phyloP scores from a whole-genome alignment of 2,113 vertebrate genomes.

The Noctilio leporinus region DNA sequence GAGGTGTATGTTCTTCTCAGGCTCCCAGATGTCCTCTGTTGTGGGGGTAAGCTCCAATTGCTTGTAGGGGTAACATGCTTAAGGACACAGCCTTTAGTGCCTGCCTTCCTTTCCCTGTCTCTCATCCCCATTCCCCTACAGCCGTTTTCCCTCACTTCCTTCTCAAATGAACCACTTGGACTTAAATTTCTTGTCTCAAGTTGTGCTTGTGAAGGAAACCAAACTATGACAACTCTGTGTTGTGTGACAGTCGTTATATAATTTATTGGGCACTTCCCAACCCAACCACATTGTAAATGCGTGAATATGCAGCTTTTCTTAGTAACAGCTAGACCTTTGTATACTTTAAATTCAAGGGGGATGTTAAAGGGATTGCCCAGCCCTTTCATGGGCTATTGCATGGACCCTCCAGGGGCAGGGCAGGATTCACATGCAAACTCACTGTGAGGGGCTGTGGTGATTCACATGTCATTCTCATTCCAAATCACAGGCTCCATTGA shows the following conservation, averaged over 20 bases:
- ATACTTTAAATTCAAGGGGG: neutral
- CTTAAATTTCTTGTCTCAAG: neutral
- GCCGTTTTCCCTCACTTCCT: neutral
- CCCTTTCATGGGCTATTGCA: neutral
- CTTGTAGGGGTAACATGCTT: neutral
- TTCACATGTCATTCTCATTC: neutral
- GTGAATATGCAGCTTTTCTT: neutral
- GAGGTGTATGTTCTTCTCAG: neutral
- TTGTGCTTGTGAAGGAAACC: neutral
- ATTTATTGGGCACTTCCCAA: neutral
- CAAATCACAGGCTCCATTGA: neutral
- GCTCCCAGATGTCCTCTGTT: neutral
- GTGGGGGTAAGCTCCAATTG: neutral
- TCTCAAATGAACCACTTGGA: neutral
- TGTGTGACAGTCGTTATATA: neutral
- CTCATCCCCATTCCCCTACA: rapidly evolving
- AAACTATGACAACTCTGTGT: neutral
- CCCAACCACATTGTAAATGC: neutral
- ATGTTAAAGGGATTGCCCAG: neutral
- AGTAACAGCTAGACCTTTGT: neutral
- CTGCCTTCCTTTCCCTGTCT: neutral
- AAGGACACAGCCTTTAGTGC: neutral
- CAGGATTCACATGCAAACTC: neutral
- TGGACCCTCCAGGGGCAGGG: neutral
- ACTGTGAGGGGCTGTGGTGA: neutral